These are phyloP conservation scores for Arrhamphus sclerolepis DNA, from an alignment of 2,797 vertebrate genomes.

Conservation along the genomic window DNA sequence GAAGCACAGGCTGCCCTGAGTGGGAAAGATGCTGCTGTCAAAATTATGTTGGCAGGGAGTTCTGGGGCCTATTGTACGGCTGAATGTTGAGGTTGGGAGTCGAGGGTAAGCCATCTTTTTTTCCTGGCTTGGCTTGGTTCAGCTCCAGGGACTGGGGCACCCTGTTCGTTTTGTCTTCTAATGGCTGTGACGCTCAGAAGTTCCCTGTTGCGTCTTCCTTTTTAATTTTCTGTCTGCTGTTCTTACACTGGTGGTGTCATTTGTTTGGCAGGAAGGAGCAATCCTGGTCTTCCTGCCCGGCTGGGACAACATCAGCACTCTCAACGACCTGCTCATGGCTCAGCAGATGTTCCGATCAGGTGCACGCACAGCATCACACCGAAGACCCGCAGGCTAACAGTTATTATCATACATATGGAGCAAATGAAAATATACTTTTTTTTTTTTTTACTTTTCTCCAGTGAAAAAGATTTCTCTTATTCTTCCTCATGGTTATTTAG, in stretches of 20 bases:
- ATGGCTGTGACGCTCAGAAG: slow-evolving; percentile 16
- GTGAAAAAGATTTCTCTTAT: too few relatives aligned
- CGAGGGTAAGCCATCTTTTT: slow-evolving; percentile 20
- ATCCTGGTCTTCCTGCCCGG: slow-evolving; percentile 97
- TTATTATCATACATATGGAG: too few relatives aligned
- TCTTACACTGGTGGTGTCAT: slow-evolving; percentile 13
- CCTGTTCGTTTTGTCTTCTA: slow-evolving; percentile 21
- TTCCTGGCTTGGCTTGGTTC: slow-evolving; percentile 21
- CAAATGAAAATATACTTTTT: too few relatives aligned
- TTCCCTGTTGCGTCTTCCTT: not conserved
- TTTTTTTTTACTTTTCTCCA: too few relatives aligned
- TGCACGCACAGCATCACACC: slow-evolving; percentile 55
- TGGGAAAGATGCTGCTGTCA: slow-evolving; percentile 14
- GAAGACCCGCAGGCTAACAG: too few relatives aligned
- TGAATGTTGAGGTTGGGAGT: slow-evolving; percentile 29
- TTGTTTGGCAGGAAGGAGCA: slow-evolving; percentile 89
- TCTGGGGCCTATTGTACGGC: slow-evolving; percentile 15
- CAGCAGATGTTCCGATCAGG: slow-evolving; percentile 97
- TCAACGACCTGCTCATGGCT: slow-evolving; percentile 92
- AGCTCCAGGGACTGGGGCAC: slow-evolving; percentile 18
- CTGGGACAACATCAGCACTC: slow-evolving; percentile 96
- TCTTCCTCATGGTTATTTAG: too few relatives aligned
- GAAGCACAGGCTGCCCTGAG: slow-evolving; percentile 17
- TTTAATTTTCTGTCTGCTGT: slow-evolving; percentile 9
- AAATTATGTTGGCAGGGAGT: slow-evolving; percentile 29